Evolutionary conservation across 2,113 vertebrate species (phyloP), one percentile per base, ranked within the genome.

Genomic region (Brachyhypopomus gauderio): DNA sequence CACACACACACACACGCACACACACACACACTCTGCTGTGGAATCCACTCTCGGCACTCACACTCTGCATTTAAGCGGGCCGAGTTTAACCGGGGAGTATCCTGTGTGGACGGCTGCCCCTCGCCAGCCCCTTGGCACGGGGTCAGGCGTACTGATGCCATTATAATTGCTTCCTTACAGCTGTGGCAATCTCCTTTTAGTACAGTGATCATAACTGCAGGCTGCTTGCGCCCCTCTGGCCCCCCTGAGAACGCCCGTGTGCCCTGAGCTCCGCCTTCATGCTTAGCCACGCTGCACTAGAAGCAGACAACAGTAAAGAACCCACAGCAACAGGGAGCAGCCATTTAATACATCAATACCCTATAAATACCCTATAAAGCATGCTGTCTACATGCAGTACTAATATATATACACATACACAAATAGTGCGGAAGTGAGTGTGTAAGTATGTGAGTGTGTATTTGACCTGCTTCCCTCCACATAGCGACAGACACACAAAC

Each of bases 1-100:
- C n/a, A n/a, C n/a, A n/a, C n/a, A n/a, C n/a, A n/a, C n/a, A n/a
- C n/a, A n/a, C n/a, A n/a, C n/a, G n/a, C n/a, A n/a, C 72, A 80
- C 83, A 87, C 80, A 87, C 81, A 83, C 38, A 72, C 72, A 48
- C 45, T 52, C 73, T 22, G 55, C 14, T 20, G 59, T 73, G 36
- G 16, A 79, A 83, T 77, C n/a, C 80, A 67, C 72, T 84, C 74
- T 60, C 48, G 45, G 20, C 0, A 14, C 34, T 77, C 78, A 75
- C 73, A 74, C 77, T 77, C 82, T 88, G 87, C 81, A 87, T 87
- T 88, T 63, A 87, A 81, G 75, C 62, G 34, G 83, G 87, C 88
- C 87, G 88, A 86, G 89, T 90, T 89, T 88, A 86, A 88, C 85
- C 84, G 45, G 17, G 73, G 70, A 77, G 75, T 59, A 86, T 85